Base-by-base conservation (phyloP, 2,113 vertebrate species). In the Phalacrocorax aristotelis region DNA sequence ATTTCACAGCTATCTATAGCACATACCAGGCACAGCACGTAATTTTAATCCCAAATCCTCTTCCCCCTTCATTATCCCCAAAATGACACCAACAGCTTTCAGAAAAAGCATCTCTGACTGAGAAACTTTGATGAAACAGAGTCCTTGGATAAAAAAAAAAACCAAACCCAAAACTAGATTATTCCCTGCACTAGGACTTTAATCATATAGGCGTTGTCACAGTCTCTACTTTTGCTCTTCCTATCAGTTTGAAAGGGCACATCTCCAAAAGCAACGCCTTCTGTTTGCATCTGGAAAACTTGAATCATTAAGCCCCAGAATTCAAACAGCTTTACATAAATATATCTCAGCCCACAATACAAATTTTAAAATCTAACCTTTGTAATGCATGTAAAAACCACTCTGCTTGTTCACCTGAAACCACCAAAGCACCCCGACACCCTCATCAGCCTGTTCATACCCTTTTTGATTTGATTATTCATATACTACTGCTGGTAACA, bases 11-110 rank as follows among this genome's bases (percentile, higher is more conserved):
- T 97, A 97, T 96, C 91, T 97, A 97, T 94, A 97, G 96, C 83
- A 92, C 88, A 79, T 29, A 91, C 13, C 88, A 78, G 86, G 93
- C 83, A 79, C 83, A 79, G 94, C 91, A 55, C 96, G 94, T 86
- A 60, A 97, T 96, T 97, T 96, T 95, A 97, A 98, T 97, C 95
- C 91, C 69, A 94, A 98, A 97, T 96, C 97, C 91, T 96, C 96
- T 96, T 95, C 94, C 83, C 83, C 80, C 87, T 93, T 96, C 86
- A 10, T 91, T 85, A 93, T 96, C 82, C 75, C 85, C 78, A 89
- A 94, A 95, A 58, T 64, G 80, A 96, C 91, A 96, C 88, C 87
- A 93, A 10, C 14, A 51, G 89, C 85, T 81, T 90, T 91, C 27
- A 87, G 65, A 70, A 51, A 49, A 82, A 87, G 60, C 27, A 65